Evolutionary conservation across 1,140 invertebrate species (phyloP).

Genomic region (Lordiphosa clarofinis): DNA sequence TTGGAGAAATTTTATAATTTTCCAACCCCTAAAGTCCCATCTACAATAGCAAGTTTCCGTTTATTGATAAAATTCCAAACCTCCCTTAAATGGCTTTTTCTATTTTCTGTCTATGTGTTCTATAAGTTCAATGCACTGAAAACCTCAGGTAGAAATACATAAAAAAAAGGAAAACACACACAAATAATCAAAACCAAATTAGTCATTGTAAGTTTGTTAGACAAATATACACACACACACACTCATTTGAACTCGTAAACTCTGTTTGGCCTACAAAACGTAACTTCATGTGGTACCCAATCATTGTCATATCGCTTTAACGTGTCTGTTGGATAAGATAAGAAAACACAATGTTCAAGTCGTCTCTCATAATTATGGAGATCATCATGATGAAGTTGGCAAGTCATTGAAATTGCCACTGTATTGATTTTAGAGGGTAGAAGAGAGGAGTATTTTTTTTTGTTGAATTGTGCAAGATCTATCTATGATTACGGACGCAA

Average conservation of each 20-base stretch:
- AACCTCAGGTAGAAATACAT: constrained; percentile 2
- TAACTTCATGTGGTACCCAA: constrained; percentile 1
- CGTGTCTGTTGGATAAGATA: constrained; percentile 16
- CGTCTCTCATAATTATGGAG: constrained; percentile 6
- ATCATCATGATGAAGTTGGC: constrained; percentile 1
- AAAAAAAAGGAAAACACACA: background rate
- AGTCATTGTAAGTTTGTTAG: constrained; percentile 19
- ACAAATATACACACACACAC: constrained; percentile 10
- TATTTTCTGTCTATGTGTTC: constrained; percentile 1
- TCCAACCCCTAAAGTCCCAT: background rate
- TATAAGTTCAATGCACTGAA: constrained; percentile 8
- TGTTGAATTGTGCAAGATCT: constrained; percentile 8
- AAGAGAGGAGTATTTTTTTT: background rate
- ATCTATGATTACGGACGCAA: no score
- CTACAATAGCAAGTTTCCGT: no score
- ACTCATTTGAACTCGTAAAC: background rate
- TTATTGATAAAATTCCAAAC: no score
- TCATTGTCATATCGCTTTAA: constrained; percentile 1
- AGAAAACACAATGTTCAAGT: constrained; percentile 5
- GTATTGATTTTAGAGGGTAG: background rate
- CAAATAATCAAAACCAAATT: constrained; percentile 21
- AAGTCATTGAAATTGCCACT: constrained; percentile 4
- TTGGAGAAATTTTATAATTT: constrained; percentile 2
- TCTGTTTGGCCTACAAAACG: constrained; percentile 4
- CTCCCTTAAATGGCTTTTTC: no score